Conservation (phyloP, 2,113 vertebrate species). For the Vireo altiloquus region DNA sequence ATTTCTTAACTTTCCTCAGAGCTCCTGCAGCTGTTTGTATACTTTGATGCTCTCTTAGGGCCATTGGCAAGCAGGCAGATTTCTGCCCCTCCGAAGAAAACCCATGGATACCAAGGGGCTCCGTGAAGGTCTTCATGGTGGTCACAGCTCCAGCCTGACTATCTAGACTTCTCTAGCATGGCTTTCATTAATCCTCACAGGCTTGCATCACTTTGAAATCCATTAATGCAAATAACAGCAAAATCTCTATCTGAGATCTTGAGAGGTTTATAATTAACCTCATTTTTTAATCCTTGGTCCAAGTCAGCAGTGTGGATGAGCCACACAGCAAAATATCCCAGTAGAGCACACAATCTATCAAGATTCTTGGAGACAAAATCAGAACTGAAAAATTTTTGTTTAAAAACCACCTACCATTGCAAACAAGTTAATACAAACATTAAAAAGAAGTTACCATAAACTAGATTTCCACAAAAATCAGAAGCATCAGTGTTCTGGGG, state of each 20-base stretch:
- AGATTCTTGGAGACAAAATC: background rate
- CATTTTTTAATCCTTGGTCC: background rate
- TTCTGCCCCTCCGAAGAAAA: background rate
- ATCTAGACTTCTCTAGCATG: background rate
- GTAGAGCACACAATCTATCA: background rate
- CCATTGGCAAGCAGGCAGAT: background rate
- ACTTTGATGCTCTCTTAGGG: background rate
- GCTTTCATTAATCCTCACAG: background rate
- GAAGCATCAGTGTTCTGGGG: background rate
- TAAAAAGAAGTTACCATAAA: background rate
- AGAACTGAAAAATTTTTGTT: background rate
- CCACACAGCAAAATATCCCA: background rate
- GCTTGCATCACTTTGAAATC: background rate
- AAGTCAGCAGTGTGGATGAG: background rate
- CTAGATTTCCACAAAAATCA: background rate
- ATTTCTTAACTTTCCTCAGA: background rate
- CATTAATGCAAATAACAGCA: background rate
- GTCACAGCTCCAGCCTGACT: background rate
- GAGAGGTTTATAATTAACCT: background rate
- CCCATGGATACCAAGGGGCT: background rate
- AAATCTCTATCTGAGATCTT: background rate
- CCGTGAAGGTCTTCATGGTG: background rate
- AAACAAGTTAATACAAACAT: background rate
- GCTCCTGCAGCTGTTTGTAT: background rate
- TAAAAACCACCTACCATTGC: background rate